Percentiles rank a stretch among this genome's conserved stretches.
These are phyloP conservation scores for Haemorhous mexicanus DNA, from an alignment of 2,113 vertebrate genomes.

Conservation along the genomic window DNA sequence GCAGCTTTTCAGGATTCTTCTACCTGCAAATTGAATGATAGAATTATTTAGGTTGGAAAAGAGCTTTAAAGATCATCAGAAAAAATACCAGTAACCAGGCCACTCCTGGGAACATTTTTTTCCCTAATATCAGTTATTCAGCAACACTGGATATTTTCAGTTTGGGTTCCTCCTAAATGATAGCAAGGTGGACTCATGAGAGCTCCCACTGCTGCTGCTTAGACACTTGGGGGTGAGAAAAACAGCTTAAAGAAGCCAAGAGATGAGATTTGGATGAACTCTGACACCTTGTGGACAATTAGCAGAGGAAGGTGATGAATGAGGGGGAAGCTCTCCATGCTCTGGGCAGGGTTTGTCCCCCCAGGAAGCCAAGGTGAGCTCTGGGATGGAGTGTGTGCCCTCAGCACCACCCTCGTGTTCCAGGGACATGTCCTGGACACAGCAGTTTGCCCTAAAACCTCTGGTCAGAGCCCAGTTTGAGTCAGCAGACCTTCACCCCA, in stretches of 20 bases:
- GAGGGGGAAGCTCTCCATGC: background rate
- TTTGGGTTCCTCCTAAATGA: background rate
- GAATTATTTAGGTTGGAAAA: background rate
- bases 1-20: background rate
- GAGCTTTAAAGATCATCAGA: background rate
- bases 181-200: background rate
- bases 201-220: background rate
- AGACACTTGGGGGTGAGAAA: background rate
- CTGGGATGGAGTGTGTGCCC: background rate
- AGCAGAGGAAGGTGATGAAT: background rate
- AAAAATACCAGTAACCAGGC: background rate
- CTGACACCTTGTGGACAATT: constrained; percentile 65
- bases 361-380: background rate
- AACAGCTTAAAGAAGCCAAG: background rate
- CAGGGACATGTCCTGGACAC: background rate
- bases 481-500: background rate
- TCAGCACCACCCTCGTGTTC: rapidly evolving
- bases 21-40: background rate
- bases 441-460: background rate
- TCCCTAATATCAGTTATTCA: background rate
- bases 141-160: background rate
- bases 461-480: background rate
- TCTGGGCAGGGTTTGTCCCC: background rate
- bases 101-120: background rate
- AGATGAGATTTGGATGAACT: background rate